A percentile compares a stretch with the other conserved stretches of the same genome.
These are phyloP conservation scores for Oligia strigilis DNA, from an alignment of 2,888 invertebrate species.

Conservation along the genomic window DNA sequence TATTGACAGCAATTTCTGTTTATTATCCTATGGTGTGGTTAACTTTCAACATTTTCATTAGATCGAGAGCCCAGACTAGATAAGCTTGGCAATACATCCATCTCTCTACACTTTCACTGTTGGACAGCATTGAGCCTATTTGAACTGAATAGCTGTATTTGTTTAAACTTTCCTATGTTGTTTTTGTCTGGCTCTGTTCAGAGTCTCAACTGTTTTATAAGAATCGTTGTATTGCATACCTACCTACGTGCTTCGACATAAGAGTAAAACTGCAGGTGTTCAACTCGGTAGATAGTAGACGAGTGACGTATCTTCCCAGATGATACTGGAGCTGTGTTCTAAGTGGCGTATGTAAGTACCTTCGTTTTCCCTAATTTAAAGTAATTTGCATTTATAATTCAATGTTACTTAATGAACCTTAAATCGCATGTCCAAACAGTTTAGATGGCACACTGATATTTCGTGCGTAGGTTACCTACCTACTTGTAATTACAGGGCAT, in stretches of 20 bases:
- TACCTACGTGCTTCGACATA: constrained; percentile 22
- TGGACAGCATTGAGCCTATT: constrained; percentile 51
- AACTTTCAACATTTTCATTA: constrained; percentile 71
- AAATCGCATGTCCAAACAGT: constrained; percentile 59
- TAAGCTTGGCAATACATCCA: constrained; percentile 50
- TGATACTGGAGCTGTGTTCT: not conserved
- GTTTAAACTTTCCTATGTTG: constrained; percentile 51
- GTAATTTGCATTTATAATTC: constrained; percentile 12
- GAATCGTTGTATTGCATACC: not conserved
- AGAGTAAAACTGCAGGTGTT: constrained; percentile 14
- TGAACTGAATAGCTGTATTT: constrained; percentile 42
- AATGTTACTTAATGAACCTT: constrained; percentile 18
- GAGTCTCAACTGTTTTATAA: constrained; percentile 17
- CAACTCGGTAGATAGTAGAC: not conserved
- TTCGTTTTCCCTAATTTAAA: constrained; percentile 26
- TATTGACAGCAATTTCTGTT: constrained; percentile 63
- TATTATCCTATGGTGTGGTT: constrained; percentile 68
- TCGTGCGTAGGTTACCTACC: constrained; percentile 44
- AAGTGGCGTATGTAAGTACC: not conserved
- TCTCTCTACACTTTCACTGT: constrained; percentile 63
- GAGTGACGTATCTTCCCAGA: not conserved
- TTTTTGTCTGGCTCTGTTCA: constrained; percentile 31
- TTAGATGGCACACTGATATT: constrained; percentile 54
- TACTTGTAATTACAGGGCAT: constrained; percentile 65
- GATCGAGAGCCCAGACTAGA: constrained; percentile 55